A percentile compares a stretch with the other conserved stretches of the same genome.
Conservation (phyloP, 2,113 vertebrate species). For the Scortum barcoo region DNA sequence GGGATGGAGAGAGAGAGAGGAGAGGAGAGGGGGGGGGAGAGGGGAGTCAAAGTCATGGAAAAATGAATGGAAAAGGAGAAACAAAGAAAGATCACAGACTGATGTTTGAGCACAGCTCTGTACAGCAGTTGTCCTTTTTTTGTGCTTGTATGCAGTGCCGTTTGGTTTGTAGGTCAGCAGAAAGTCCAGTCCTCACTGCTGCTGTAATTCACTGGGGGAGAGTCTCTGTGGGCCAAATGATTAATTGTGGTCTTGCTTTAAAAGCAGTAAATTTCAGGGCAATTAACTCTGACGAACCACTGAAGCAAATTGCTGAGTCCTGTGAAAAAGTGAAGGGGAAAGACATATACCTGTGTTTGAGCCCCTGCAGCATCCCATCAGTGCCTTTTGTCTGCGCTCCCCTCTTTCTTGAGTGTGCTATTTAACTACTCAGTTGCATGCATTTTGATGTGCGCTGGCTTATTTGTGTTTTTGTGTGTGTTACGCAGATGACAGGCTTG, state of each 20-base stretch:
- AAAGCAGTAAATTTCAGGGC: constrained; percentile 75
- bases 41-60: constrained; percentile 13
- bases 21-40: background rate
- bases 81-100: constrained; percentile 9
- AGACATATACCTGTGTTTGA: constrained; percentile 30
- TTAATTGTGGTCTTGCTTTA: constrained; percentile 73
- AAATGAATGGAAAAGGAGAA: background rate
- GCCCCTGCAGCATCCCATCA: background rate
- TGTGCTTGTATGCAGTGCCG: constrained; percentile 39
- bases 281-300: constrained; percentile 73
- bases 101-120: constrained; percentile 11
- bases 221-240: constrained; percentile 66
- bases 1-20: constrained; percentile 19
- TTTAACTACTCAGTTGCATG: background rate
- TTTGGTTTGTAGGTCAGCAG: constrained; percentile 80
- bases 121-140: constrained; percentile 4
- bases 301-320: constrained; percentile 65
- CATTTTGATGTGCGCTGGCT: constrained; percentile 6
- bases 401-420: background rate
- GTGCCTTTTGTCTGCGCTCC: background rate
- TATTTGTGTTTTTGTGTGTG: constrained; percentile 2
- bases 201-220: constrained; percentile 56
- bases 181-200: constrained; percentile 67
- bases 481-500: constrained; percentile 91
- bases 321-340: constrained; percentile 44